Conservation (phyloP, 2,888 invertebrate genomes). For the Rhaphigaster nebulosa region DNA sequence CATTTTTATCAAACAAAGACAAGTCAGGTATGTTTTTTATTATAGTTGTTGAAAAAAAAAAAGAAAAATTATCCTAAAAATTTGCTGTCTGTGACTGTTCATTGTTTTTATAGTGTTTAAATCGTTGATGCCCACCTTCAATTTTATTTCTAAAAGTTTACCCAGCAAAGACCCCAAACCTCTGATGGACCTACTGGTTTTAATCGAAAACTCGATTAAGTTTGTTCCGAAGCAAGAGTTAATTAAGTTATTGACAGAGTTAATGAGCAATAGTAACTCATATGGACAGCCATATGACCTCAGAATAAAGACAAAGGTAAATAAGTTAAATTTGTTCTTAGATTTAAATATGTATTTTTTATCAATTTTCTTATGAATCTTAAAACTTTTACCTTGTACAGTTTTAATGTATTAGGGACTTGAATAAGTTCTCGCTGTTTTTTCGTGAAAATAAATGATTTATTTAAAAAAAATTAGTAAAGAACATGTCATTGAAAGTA, state of each 20-base stretch:
- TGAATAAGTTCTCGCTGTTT: too few relatives aligned
- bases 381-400: background rate
- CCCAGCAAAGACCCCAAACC: constrained; percentile 51
- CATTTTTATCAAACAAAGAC: constrained; percentile 33
- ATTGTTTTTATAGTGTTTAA: constrained; percentile 30
- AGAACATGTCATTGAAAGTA: too few relatives aligned
- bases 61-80: background rate
- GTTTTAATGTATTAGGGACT: too few relatives aligned
- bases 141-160: constrained; percentile 23
- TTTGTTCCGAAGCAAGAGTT: constrained; percentile 43
- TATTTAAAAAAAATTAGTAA: too few relatives aligned
- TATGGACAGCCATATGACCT: constrained; percentile 55
- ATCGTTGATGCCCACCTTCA: constrained; percentile 47
- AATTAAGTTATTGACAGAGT: constrained; percentile 41
- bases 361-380: background rate
- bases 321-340: background rate
- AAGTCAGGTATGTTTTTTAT: constrained; percentile 42
- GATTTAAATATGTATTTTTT: background rate
- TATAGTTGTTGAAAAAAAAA: background rate
- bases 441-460: too few relatives aligned
- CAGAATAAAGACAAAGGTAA: constrained; percentile 57
- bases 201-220: constrained; percentile 39
- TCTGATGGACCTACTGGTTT: constrained; percentile 51
- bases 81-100: background rate
- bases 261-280: constrained; percentile 46